These are phyloP conservation scores for Mohoua ochrocephala DNA, from an alignment of 2,113 vertebrate genomes.

Conservation along the genomic window DNA sequence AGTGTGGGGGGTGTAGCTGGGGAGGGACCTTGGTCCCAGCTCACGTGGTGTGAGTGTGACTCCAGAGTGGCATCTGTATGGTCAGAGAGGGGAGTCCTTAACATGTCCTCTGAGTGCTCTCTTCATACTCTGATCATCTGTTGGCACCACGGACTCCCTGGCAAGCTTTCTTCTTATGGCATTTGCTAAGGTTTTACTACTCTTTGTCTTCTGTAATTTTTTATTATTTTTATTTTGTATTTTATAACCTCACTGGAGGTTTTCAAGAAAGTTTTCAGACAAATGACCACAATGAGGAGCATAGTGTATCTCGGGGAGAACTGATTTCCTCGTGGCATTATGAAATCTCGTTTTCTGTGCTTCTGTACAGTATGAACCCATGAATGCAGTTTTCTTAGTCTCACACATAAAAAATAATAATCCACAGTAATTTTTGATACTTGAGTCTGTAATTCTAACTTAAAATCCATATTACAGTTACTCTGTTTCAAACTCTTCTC, in stretches of 20 bases:
- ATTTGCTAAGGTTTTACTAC: background rate
- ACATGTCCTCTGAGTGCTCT: accelerated
- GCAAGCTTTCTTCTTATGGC: background rate
- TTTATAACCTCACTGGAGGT: background rate
- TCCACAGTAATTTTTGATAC: background rate
- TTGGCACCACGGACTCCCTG: background rate
- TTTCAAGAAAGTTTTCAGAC: background rate
- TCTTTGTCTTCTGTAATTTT: background rate
- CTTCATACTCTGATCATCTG: background rate
- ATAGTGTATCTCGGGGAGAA: background rate
- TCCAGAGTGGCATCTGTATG: background rate
- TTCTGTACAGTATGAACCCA: background rate
- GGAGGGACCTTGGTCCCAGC: background rate
- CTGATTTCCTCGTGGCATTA: background rate
- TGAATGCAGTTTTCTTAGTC: background rate
- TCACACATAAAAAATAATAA: background rate
- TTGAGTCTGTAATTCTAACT: background rate
- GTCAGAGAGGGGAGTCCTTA: background rate
- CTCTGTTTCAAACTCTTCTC: background rate
- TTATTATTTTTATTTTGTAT: background rate
- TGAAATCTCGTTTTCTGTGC: background rate
- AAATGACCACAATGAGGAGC: background rate
- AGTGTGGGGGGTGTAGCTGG: background rate
- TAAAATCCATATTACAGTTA: background rate
- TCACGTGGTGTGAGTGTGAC: background rate